Evolutionary conservation across 1,140 invertebrate genomes (phyloP).

Genomic region (Plectrocnemia conspersa): DNA sequence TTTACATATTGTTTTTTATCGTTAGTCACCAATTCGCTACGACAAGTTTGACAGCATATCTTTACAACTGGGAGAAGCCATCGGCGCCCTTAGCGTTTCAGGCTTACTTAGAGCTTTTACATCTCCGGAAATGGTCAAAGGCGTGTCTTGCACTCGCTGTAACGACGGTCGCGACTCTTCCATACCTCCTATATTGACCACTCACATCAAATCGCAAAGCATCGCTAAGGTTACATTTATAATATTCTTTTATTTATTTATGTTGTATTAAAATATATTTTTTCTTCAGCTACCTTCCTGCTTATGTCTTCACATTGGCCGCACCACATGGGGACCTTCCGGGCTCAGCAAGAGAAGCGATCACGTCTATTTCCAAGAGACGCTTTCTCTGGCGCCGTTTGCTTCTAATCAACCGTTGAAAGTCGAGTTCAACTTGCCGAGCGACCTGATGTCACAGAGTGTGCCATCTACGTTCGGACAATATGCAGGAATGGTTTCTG

Average conservation of each 20-base stretch:
- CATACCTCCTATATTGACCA: slow-evolving; percentile 45
- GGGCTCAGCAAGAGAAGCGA: slow-evolving; percentile 80
- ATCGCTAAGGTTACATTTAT: slow-evolving; percentile 81
- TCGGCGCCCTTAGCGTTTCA: slow-evolving; percentile 55
- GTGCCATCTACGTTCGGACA: slow-evolving; percentile 17
- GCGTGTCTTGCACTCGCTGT: slow-evolving; percentile 80
- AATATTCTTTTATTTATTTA: slow-evolving; percentile 6
- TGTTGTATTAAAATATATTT: background rate
- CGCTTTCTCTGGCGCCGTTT: slow-evolving; percentile 74
- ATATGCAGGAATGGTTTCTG: background rate
- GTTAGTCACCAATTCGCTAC: slow-evolving; percentile 75
- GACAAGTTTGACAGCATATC: slow-evolving; percentile 88
- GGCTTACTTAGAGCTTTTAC: slow-evolving; percentile 74
- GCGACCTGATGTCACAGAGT: slow-evolving; percentile 28
- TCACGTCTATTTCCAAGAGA: slow-evolving; percentile 80
- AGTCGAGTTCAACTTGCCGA: slow-evolving; percentile 37
- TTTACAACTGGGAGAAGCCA: slow-evolving; percentile 55
- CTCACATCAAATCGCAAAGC: slow-evolving; percentile 74
- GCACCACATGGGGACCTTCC: slow-evolving; percentile 75
- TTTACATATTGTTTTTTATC: too few relatives aligned
- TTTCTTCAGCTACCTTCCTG: slow-evolving; percentile 65
- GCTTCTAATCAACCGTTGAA: slow-evolving; percentile 59
- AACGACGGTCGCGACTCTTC: slow-evolving; percentile 39
- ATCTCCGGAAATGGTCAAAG: slow-evolving; percentile 74
- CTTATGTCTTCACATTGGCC: slow-evolving; percentile 81